Evolutionary conservation across 2,797 vertebrate genomes (phyloP), one percentile per base, ranked within the genome.

Genomic region (Lepus oiostolus): DNA sequence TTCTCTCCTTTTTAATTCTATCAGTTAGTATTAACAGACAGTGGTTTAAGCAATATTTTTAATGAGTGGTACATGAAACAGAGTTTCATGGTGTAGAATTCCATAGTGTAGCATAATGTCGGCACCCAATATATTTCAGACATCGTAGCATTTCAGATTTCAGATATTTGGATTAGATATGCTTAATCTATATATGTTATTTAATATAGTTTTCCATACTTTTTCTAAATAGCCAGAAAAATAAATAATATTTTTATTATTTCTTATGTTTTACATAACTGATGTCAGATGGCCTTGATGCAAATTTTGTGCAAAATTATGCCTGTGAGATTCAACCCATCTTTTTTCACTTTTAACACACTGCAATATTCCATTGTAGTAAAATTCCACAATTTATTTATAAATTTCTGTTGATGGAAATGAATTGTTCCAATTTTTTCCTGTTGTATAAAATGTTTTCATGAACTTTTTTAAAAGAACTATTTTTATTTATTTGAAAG

Each of bases 221-320:
- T 42, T 42, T 42, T 42, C 42, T 75, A 54, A 52, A 24, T 65
- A 54, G 9, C 32, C 50, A 67, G 38, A 65, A 92, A 76, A 77
- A 85, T 72, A 75, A 85, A 75, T 60, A 54, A 9, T 60, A 60
- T 24, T 67, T 90, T 52, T 38, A 50, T 14, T 28, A 2, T 26
- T n/a, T 68, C 42, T 86, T 80, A 38, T 62, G 65, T 81, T 68
- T 82, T 76, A 93, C 68, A 47, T 65, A 88, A 72, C 42, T 88
- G 9, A 10, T 63, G 4, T 82, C 6, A 42, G 62, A 42, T 75
- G 21, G 22, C 50, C 50, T 7, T 70, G 13, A 68, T 82, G 68
- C 30, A 21, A 26, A 83, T 88, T 88, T 83, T 38, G 12, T 13
- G 70, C 13, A 83, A 22, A 74, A 24, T 75, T 38, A 47, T 60